Evolutionary conservation across 2,888 invertebrate genomes (phyloP).

Genomic region (Choreutis nemorana): DNA sequence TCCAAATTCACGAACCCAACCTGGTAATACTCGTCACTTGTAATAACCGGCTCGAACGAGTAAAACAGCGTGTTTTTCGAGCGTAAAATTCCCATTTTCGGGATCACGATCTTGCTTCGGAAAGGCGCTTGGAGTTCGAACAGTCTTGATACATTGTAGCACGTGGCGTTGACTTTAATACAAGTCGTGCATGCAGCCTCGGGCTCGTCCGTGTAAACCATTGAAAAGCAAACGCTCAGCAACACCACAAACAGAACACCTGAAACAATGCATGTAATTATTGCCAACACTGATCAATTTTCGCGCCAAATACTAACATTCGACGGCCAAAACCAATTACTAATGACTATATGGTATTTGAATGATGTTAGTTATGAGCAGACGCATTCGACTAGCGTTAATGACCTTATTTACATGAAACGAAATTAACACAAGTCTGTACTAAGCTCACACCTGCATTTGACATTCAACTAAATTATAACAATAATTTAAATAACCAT

Average conservation of each 20-base stretch:
- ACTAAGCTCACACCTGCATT: too few relatives aligned
- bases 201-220: constrained; percentile 2
- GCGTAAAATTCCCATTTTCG: constrained; percentile 32
- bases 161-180: constrained; percentile 26
- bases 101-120: constrained; percentile 33
- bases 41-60: constrained; percentile 40
- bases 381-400: too few relatives aligned
- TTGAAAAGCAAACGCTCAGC: constrained; percentile 9
- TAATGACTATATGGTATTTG: too few relatives aligned
- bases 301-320: too few relatives aligned
- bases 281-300: too few relatives aligned
- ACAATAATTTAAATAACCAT: too few relatives aligned
- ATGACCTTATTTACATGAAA: too few relatives aligned
- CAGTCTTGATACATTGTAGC: constrained; percentile 34
- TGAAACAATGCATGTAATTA: constrained; percentile 9
- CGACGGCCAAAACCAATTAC: too few relatives aligned
- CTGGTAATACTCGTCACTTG: constrained; percentile 42
- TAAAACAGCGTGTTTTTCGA: constrained; percentile 34
- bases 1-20: constrained; percentile 38
- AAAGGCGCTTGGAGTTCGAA: constrained; percentile 38
- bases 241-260: constrained; percentile 25
- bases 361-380: too few relatives aligned
- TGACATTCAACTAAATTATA: too few relatives aligned
- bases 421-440: too few relatives aligned
- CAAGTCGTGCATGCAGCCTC: constrained; percentile 15